Evolutionary conservation across 2,888 invertebrate genomes (phyloP), one percentile per base, ranked within the genome.

Genomic region (Polymixis lichenea): DNA sequence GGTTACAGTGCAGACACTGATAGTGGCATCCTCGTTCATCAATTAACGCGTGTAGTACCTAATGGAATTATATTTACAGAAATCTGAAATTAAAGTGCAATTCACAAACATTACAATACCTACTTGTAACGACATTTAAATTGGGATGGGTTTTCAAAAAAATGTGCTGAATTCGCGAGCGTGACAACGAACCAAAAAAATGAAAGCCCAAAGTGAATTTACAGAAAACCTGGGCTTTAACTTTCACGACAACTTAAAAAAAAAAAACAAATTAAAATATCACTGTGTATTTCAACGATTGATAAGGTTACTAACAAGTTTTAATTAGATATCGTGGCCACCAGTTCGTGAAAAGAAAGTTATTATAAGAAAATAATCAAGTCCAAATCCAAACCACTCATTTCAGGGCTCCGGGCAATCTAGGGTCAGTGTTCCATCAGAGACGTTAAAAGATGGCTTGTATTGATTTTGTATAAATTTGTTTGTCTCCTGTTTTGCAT

Each of bases 31-130:
- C 1, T 1, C 0, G 3, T 19, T 51, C 6, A 7, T 75, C 28
- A n/a, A 51, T 43, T 53, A 28, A 17, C 4, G 11, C n/a, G 43
- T 58, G n/a, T 5, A 6, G 38, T 68, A 43, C 3, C 0, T 43
- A 62, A 22, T 6, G 15, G 8, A 62, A 43, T n/a, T 65, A 3
- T 76, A 78, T 65, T 38, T 66, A 77, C 43, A 66, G 19, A 46
- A 62, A 66, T 11, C 83, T 82, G 78, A 28, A 78, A 78, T 22
- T 32, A 55, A 82, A 62, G 49, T 82, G 46, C 38, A 55, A 67
- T 77, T 62, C 15, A 60, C 15, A 51, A 13, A 25, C 32, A 6
- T n/a, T 49, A 60, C 46, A 55, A 38, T 43, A 64, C 8, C 11
- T 43, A n/a, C 8, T 22, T 32, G 28, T 32, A 46, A n/a, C 49